Conservation (phyloP, 2,888 invertebrate genomes). For the Polydesmus complanatus region DNA sequence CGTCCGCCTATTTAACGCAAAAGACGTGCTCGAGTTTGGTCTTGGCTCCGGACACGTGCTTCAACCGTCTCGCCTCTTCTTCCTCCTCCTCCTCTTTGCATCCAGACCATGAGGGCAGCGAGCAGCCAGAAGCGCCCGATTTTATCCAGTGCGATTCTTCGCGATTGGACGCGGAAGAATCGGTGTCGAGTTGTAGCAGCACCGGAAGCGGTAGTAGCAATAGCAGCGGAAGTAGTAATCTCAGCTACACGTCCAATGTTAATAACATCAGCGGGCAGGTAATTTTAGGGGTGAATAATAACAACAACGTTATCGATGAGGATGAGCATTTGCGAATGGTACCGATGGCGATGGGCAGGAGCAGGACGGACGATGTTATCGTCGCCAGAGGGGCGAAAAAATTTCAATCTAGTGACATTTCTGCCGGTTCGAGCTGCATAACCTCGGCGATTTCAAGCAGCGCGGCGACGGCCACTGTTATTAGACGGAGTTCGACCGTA, state of each 20-base stretch:
- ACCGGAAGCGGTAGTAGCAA: background rate
- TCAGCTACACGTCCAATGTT: background rate
- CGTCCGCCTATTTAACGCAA: background rate
- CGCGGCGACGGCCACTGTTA: background rate
- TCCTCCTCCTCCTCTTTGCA: background rate
- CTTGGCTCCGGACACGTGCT: background rate
- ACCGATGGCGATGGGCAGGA: background rate
- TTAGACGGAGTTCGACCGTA: background rate
- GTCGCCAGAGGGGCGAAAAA: no score
- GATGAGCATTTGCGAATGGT: background rate
- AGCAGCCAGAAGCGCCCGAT: background rate
- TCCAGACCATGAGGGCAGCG: background rate
- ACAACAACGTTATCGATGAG: background rate
- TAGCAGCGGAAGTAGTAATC: background rate
- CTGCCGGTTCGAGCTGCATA: background rate
- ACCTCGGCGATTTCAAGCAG: background rate
- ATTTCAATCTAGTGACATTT: no score
- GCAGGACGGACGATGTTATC: background rate
- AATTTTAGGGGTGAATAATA: background rate
- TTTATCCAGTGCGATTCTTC: constrained; percentile 10
- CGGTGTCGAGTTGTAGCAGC: background rate
- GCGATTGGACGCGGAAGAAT: constrained; percentile 10
- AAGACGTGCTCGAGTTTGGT: background rate
- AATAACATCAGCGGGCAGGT: background rate
- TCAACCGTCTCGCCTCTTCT: background rate